These are phyloP conservation scores for Monochamus alternatus DNA, from an alignment of 2,888 invertebrate species.

Conservation along the genomic window DNA sequence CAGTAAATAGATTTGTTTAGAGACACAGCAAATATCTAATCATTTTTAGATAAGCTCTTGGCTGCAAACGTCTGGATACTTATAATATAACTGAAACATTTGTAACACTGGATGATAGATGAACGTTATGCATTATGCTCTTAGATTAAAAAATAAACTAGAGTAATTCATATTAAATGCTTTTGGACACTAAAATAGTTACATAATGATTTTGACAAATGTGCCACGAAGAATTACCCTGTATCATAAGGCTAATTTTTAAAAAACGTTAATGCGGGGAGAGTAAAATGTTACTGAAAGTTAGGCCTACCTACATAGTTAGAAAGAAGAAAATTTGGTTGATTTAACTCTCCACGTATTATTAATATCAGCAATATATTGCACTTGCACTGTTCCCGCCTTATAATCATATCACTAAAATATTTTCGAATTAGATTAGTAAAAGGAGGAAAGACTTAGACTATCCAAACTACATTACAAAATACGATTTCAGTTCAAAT, in stretches of 20 bases:
- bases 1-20: no score
- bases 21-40: no score
- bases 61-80: no score
- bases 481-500: slow-evolving; percentile 55
- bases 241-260: slow-evolving; percentile 22
- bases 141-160: no score
- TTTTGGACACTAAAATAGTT: not conserved
- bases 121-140: no score
- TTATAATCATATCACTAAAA: slow-evolving; percentile 18
- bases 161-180: no score
- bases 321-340: slow-evolving; percentile 4
- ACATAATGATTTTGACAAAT: not conserved
- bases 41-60: no score
- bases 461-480: slow-evolving; percentile 49
- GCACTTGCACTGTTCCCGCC: not conserved
- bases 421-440: slow-evolving; percentile 34
- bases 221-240: slow-evolving; percentile 19
- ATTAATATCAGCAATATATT: slow-evolving; percentile 7
- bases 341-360: not conserved
- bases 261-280: not conserved
- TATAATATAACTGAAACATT: no score
- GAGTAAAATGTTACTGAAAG: not conserved
- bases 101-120: no score
- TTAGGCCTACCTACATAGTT: slow-evolving; percentile 18
- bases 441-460: slow-evolving; percentile 40